A percentile compares a stretch with the other conserved stretches of the same genome.
phyloP scores from a whole-genome alignment of 2,888 invertebrate genomes.

The Drosophila anomalata region DNA sequence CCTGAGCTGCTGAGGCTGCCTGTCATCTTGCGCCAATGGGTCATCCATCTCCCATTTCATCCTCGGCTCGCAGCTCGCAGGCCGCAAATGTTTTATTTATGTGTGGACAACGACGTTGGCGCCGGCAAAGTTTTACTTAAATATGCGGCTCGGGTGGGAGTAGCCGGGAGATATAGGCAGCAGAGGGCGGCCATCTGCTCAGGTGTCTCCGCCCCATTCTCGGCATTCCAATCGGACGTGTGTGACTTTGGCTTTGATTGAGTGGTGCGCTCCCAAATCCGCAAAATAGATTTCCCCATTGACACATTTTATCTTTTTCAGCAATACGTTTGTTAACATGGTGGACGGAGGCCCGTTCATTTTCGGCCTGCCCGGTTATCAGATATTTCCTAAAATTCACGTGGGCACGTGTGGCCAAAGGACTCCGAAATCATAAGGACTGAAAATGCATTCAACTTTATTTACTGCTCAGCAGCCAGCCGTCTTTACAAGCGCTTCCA shows the following conservation, averaged over 20 bases:
- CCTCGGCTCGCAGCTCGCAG: slow-evolving; percentile 72
- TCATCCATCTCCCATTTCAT: slow-evolving; percentile 78
- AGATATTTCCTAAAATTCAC: slow-evolving; percentile 71
- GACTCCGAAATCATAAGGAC: slow-evolving; percentile 38
- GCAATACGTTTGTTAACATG: slow-evolving; percentile 8
- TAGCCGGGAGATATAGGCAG: neutral
- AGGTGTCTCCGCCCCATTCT: slow-evolving; percentile 51
- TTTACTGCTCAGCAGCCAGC: slow-evolving; percentile 44
- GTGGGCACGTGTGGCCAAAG: neutral
- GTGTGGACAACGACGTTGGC: slow-evolving; percentile 70
- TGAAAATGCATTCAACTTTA: slow-evolving; percentile 60
- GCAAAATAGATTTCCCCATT: slow-evolving; percentile 80
- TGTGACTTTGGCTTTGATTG: slow-evolving; percentile 74
- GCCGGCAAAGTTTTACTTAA: slow-evolving; percentile 70
- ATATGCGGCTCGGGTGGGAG: slow-evolving; percentile 55
- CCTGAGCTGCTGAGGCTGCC: slow-evolving; percentile 36
- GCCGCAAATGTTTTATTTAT: slow-evolving; percentile 78
- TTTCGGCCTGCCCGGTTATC: slow-evolving; percentile 44
- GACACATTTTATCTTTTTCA: slow-evolving; percentile 69
- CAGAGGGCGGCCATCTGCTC: slow-evolving; percentile 43
- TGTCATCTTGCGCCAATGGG: slow-evolving; percentile 81
- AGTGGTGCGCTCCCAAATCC: slow-evolving; percentile 74
- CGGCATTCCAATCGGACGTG: slow-evolving; percentile 38
- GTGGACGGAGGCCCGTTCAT: slow-evolving; percentile 8
- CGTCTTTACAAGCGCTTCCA: slow-evolving; percentile 20